These are phyloP conservation scores for Strix uralensis DNA, from an alignment of 2,113 vertebrate genomes.

Conservation along the genomic window DNA sequence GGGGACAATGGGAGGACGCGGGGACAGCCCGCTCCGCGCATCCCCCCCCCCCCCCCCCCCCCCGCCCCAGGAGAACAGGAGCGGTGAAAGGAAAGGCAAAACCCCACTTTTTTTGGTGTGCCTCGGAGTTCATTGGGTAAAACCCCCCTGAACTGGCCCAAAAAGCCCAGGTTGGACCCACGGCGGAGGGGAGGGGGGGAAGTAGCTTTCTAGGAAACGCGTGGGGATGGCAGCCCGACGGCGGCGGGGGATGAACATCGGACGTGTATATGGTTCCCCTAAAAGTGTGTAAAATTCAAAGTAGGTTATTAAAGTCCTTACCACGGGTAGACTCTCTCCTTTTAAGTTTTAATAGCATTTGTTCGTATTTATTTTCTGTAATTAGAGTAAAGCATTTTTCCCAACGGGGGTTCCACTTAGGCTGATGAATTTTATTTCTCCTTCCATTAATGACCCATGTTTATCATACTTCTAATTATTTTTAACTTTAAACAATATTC, in stretches of 20 bases:
- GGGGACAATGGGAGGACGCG: not conserved
- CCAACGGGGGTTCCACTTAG: slow-evolving; percentile 81
- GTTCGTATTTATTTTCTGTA: slow-evolving; percentile 75
- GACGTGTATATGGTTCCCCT: not conserved
- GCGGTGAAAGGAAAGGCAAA: not conserved
- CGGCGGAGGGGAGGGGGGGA: too few relatives aligned
- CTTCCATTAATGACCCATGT: slow-evolving; percentile 79
- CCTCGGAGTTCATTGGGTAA: not conserved
- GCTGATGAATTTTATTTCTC: slow-evolving; percentile 82
- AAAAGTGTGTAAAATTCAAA: not conserved
- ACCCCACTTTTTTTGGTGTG: not conserved
- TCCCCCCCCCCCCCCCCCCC: not conserved
- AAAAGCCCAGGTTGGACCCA: not conserved
- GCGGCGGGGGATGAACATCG: not conserved
- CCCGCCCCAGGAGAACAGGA: not conserved
- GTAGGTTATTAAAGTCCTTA: slow-evolving; percentile 39
- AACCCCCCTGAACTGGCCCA: not conserved
- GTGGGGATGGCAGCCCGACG: not conserved
- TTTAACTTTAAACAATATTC: slow-evolving; percentile 77
- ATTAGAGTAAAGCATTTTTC: slow-evolving; percentile 80
- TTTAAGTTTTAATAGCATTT: slow-evolving; percentile 67
- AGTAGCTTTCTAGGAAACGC: not conserved
- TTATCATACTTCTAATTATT: slow-evolving; percentile 84
- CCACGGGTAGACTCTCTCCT: not conserved
- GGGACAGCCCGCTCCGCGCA: not conserved